Evolutionary conservation across 2,888 invertebrate species (phyloP).

Genomic region (Cyclophora punctaria): DNA sequence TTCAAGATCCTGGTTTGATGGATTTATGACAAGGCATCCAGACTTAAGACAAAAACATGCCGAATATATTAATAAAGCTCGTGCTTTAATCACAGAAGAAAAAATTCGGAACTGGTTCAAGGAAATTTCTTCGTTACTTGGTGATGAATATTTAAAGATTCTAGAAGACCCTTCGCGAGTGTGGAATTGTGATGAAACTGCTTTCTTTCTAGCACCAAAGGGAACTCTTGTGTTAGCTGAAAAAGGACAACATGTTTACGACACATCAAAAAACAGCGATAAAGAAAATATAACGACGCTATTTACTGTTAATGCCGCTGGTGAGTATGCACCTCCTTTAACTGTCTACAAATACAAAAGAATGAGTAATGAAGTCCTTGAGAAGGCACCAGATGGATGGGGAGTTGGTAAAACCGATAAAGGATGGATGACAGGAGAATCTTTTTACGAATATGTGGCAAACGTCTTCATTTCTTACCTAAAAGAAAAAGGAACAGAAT

Average conservation of each 20-base stretch:
- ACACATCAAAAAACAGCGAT: constrained; percentile 7
- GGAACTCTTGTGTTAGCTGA: constrained; percentile 11
- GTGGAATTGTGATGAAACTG: constrained; percentile 9
- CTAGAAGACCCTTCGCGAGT: not conserved
- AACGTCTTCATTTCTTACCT: constrained; percentile 2
- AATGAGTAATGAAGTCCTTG: constrained; percentile 10
- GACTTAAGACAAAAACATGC: constrained; percentile 19
- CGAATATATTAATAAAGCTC: constrained; percentile 22
- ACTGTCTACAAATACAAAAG: constrained; percentile 16
- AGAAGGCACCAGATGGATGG: constrained; percentile 25
- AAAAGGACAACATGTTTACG: constrained; percentile 11
- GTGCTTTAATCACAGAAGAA: constrained; percentile 18
- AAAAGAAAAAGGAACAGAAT: constrained; percentile 1
- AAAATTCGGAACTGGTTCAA: constrained; percentile 9
- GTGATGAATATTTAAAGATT: constrained; percentile 4
- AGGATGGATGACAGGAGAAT: constrained; percentile 2
- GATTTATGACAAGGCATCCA: constrained; percentile 4
- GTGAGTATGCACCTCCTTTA: constrained; percentile 15
- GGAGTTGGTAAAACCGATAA: constrained; percentile 38
- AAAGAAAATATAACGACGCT: constrained; percentile 8
- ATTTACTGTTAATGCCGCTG: constrained; percentile 3
- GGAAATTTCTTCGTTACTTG: no score
- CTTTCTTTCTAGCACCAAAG: constrained; percentile 13
- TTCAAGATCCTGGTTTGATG: no score
- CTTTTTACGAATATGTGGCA: constrained; percentile 11